Conservation (phyloP, 2,888 invertebrate species). For the Sinhomidia bicolor region DNA sequence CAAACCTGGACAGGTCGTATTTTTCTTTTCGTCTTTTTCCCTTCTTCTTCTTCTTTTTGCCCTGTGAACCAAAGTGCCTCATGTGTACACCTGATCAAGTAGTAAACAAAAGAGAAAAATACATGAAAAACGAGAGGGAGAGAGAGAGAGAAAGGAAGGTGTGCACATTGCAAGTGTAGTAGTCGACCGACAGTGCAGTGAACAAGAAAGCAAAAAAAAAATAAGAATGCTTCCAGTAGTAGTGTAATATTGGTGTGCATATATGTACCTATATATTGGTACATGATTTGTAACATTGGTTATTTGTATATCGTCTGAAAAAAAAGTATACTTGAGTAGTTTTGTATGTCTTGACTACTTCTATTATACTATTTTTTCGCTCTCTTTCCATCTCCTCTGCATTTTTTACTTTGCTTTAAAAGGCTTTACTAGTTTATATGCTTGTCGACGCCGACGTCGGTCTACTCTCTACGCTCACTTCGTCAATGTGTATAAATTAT, state of each 20-base stretch:
- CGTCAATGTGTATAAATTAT: slow-evolving; percentile 79
- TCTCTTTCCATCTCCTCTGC: background rate
- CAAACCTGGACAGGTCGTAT: too few species aligned
- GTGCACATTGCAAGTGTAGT: background rate
- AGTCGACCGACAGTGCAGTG: background rate
- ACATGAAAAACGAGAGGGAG: background rate
- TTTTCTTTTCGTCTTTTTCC: background rate
- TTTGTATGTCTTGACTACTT: background rate
- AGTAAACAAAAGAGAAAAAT: slow-evolving; percentile 36
- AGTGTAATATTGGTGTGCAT: too few species aligned
- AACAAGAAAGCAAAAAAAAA: too few species aligned
- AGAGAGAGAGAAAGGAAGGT: background rate
- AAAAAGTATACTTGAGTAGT: too few species aligned
- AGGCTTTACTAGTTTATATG: slow-evolving; percentile 42
- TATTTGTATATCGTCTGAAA: background rate
- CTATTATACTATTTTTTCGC: background rate
- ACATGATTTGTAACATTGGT: background rate
- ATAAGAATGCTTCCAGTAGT: too few species aligned
- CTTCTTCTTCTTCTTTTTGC: background rate
- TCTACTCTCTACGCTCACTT: slow-evolving; percentile 50
- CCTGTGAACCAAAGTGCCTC: background rate
- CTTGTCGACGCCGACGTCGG: slow-evolving; percentile 54
- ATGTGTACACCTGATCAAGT: slow-evolving; percentile 41
- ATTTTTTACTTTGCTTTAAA: background rate
- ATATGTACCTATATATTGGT: too few species aligned